A percentile compares a stretch with the other conserved stretches of the same genome.
phyloP scores from a whole-genome alignment of 1,140 invertebrate genomes.

The Zaprionus camerounensis region DNA sequence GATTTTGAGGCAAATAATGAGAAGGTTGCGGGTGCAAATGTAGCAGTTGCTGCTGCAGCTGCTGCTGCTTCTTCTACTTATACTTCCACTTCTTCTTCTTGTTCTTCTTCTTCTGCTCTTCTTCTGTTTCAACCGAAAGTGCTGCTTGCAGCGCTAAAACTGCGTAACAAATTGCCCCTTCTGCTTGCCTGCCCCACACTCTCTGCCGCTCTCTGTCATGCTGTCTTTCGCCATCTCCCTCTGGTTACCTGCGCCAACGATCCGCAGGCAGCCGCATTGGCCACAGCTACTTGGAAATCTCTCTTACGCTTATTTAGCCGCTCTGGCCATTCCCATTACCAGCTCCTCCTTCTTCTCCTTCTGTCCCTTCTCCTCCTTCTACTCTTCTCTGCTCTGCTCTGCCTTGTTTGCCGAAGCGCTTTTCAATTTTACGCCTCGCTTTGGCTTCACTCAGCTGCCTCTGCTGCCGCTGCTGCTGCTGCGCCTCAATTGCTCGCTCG shows the following conservation, averaged over 20 bases:
- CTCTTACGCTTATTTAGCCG: constrained; percentile 63
- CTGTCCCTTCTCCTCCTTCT: constrained; percentile 1
- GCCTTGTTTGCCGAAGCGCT: constrained; percentile 75
- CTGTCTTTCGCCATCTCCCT: neutral
- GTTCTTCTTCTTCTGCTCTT: no score
- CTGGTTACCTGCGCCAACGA: neutral
- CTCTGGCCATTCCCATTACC: constrained; percentile 23
- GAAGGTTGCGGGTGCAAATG: constrained; percentile 8
- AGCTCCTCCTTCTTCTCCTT: constrained; percentile 22
- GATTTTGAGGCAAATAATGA: constrained; percentile 25
- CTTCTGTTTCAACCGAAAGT: constrained; percentile 5
- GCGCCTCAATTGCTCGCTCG: constrained; percentile 60
- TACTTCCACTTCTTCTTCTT: no score
- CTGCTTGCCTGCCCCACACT: neutral
- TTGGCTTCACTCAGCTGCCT: constrained; percentile 62
- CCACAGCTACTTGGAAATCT: constrained; percentile 41
- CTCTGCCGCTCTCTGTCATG: neutral
- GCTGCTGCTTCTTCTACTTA: neutral
- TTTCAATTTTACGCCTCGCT: constrained; percentile 82
- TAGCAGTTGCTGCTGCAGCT: neutral
- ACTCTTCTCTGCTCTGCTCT: neutral
- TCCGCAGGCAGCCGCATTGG: constrained; percentile 1
- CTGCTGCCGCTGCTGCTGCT: constrained; percentile 4
- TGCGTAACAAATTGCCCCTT: constrained; percentile 71
- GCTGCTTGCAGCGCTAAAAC: constrained; percentile 54